phyloP scores from a whole-genome alignment of 2,888 invertebrate species.

The Hydrotaea diabolus region DNA sequence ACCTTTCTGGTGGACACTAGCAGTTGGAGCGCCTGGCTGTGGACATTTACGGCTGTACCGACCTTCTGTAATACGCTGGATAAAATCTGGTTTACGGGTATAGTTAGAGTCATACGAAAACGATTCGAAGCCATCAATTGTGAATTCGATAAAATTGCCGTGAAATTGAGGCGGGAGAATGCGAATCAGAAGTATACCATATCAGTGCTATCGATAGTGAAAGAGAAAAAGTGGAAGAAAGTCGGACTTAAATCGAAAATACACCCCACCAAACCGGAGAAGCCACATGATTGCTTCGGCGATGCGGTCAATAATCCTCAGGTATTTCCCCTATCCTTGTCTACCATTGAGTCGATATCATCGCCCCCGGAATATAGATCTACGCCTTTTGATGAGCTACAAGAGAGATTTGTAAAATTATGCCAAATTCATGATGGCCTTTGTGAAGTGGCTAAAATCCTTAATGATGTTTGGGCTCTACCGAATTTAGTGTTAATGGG shows the following conservation, averaged over 20 bases:
- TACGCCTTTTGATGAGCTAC: conserved; percentile 72
- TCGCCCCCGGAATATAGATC: neutral
- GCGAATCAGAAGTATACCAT: neutral
- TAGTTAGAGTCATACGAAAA: conserved; percentile 75
- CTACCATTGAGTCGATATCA: neutral
- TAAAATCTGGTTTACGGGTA: conserved; percentile 79
- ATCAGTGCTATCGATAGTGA: neutral
- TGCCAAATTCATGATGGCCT: conserved; percentile 80
- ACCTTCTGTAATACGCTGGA: conserved; percentile 77
- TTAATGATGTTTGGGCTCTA: conserved; percentile 79
- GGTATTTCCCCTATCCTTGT: neutral
- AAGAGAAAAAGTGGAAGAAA: neutral
- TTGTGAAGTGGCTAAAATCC: conserved; percentile 77
- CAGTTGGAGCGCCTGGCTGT: conserved; percentile 73
- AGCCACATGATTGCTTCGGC: neutral
- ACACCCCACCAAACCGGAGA: conserved; percentile 22
- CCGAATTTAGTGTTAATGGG: conserved; percentile 80
- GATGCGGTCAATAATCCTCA: conserved; percentile 29
- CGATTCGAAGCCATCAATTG: conserved; percentile 74
- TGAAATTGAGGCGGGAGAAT: conserved; percentile 70
- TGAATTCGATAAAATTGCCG: conserved; percentile 71
- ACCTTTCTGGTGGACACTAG: conserved; percentile 72
- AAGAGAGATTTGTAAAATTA: conserved; percentile 76
- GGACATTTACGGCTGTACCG: conserved; percentile 76
- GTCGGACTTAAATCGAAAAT: conserved; percentile 53